These are phyloP conservation scores for Henricia sp. DNA, from an alignment of 53 echinoderm and acorn worm genomes.

Conservation along the genomic window DNA sequence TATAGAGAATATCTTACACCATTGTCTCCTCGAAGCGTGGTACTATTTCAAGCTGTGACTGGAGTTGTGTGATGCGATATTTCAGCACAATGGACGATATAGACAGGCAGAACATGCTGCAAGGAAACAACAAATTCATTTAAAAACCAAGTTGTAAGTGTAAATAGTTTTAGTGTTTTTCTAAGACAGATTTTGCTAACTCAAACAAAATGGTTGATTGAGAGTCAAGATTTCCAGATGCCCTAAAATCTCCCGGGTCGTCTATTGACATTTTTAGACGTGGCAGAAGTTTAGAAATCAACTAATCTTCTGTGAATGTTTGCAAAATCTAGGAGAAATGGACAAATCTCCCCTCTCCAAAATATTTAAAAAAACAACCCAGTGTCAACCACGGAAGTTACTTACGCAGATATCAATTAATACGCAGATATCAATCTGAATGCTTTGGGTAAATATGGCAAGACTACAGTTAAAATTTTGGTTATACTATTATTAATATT, in stretches of 20 bases:
- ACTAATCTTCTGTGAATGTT: no score
- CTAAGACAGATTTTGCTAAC: not conserved
- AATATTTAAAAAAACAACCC: no score
- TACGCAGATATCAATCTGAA: no score
- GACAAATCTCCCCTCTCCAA: no score
- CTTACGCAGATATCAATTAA: no score
- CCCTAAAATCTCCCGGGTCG: not conserved
- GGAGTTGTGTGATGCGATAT: not conserved
- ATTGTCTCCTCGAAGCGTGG: not conserved
- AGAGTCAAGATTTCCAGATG: not conserved
- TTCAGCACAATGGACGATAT: not conserved
- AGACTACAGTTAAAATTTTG: not conserved
- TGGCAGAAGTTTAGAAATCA: no score
- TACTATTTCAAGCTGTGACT: not conserved
- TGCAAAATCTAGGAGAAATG: no score
- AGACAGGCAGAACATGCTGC: slow-evolving; percentile 5
- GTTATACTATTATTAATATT: not conserved
- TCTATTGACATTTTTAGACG: not conserved
- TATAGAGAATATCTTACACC: not conserved
- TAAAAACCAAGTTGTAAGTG: not conserved
- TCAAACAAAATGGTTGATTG: not conserved
- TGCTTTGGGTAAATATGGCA: not conserved
- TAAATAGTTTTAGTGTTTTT: not conserved
- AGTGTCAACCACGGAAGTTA: no score
- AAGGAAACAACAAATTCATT: no score